phyloP scores from a whole-genome alignment of 1,140 invertebrate species.

The Euura saliciscinereae region DNA sequence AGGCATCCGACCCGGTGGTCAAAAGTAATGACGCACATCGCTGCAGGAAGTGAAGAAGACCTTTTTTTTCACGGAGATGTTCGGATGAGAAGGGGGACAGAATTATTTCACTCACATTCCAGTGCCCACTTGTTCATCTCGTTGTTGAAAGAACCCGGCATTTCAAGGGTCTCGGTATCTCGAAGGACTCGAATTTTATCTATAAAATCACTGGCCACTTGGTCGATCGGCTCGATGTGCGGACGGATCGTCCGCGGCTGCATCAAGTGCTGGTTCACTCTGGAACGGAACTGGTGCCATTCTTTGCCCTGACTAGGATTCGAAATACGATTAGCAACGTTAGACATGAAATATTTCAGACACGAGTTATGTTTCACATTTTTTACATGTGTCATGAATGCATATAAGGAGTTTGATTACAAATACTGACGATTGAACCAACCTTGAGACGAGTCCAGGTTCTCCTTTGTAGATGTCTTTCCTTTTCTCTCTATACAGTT shows the following conservation, averaged over 20 bases:
- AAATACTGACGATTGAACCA: background rate
- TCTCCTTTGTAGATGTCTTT: constrained; percentile 7
- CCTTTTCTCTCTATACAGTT: constrained; percentile 9
- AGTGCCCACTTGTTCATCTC: constrained; percentile 73
- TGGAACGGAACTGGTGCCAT: constrained; percentile 61
- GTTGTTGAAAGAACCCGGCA: constrained; percentile 64
- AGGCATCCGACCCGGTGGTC: constrained; percentile 70
- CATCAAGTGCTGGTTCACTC: constrained; percentile 64
- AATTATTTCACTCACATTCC: constrained; percentile 61
- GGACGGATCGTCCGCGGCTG: constrained; percentile 58
- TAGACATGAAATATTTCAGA: too few species aligned
- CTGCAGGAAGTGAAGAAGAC: constrained; percentile 37
- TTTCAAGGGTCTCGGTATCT: constrained; percentile 57
- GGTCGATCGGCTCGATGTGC: constrained; percentile 59
- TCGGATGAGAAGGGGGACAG: background rate
- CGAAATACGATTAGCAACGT: too few species aligned
- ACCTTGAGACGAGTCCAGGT: constrained; percentile 14
- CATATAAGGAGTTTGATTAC: too few species aligned
- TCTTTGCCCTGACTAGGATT: constrained; percentile 58
- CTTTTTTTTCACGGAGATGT: background rate
- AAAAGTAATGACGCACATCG: constrained; percentile 70
- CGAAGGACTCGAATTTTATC: constrained; percentile 62
- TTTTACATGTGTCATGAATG: too few species aligned
- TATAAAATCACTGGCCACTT: constrained; percentile 58
- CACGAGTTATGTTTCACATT: too few species aligned